phyloP scores from a whole-genome alignment of 2,797 vertebrate genomes.

The Gila robusta region DNA sequence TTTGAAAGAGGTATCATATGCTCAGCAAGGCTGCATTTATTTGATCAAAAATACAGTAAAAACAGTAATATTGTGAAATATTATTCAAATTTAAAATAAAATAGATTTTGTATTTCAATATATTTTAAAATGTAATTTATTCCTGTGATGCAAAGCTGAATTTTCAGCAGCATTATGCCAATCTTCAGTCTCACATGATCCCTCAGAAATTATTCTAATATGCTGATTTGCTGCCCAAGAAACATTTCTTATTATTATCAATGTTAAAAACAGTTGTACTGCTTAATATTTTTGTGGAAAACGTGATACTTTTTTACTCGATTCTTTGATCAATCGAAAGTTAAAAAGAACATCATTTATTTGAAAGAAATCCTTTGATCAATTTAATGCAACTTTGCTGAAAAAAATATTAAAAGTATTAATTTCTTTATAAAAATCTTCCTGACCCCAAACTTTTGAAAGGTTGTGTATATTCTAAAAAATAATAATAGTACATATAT shows the following conservation, averaged over 20 bases:
- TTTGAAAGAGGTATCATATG: not conserved
- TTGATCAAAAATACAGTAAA: slow-evolving; percentile 13
- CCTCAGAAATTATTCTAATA: slow-evolving; percentile 11
- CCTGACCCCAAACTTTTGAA: slow-evolving; percentile 23
- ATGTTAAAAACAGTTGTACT: not conserved
- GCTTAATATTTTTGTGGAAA: not conserved
- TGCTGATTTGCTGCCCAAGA: slow-evolving; percentile 11
- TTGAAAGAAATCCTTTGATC: not conserved
- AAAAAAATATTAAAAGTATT: not conserved
- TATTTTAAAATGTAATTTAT: not conserved
- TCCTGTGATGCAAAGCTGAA: not conserved
- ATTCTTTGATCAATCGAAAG: not conserved
- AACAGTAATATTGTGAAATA: not conserved
- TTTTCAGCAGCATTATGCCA: not conserved
- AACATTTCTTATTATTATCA: not conserved
- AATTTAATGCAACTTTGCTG: not conserved
- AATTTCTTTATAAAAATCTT: not conserved
- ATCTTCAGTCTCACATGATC: not conserved
- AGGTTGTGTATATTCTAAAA: not conserved
- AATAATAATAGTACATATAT: not conserved
- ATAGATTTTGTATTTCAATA: not conserved
- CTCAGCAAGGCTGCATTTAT: slow-evolving; percentile 4
- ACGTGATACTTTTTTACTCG: not conserved
- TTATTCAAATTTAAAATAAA: not conserved
- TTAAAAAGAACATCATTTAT: not conserved